Evolutionary conservation across 1,140 invertebrate species (phyloP).

Genomic region (Trialeurodes vaporariorum): DNA sequence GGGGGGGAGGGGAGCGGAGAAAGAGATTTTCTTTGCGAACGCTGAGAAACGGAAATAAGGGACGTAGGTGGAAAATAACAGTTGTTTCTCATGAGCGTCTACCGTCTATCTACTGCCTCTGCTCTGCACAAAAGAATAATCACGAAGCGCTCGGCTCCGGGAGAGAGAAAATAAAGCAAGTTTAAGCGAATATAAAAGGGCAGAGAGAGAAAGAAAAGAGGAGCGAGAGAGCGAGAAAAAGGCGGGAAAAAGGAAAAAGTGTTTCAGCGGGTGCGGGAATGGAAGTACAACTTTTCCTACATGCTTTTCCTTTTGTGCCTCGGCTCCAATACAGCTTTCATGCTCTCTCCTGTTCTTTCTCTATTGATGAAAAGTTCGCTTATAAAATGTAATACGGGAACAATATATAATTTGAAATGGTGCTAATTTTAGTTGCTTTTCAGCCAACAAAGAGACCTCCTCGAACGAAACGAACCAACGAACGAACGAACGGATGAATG

Average conservation of each 20-base stretch:
- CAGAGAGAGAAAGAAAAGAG: neutral
- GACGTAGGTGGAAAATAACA: neutral
- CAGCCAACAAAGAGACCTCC: neutral
- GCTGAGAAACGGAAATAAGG: neutral
- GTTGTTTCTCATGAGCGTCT: too few relatives aligned
- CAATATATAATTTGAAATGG: neutral
- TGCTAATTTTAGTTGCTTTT: neutral
- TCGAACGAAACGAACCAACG: too few relatives aligned
- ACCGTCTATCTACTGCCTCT: too few relatives aligned
- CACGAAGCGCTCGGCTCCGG: too few relatives aligned
- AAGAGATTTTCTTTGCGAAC: neutral
- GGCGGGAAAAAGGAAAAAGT: neutral
- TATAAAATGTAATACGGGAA: neutral
- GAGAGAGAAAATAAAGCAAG: neutral
- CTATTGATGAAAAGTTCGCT: neutral
- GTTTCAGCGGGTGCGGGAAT: neutral
- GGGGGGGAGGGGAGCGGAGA: too few relatives aligned
- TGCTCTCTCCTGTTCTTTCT: too few relatives aligned
- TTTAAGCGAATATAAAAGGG: neutral
- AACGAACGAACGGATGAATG: too few relatives aligned
- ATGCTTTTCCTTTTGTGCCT: neutral
- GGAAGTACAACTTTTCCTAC: neutral
- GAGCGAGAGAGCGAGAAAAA: neutral
- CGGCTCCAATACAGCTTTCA: too few relatives aligned
- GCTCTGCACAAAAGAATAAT: neutral